Conservation (phyloP, 2,797 vertebrate genomes). For the Pampus argenteus region DNA sequence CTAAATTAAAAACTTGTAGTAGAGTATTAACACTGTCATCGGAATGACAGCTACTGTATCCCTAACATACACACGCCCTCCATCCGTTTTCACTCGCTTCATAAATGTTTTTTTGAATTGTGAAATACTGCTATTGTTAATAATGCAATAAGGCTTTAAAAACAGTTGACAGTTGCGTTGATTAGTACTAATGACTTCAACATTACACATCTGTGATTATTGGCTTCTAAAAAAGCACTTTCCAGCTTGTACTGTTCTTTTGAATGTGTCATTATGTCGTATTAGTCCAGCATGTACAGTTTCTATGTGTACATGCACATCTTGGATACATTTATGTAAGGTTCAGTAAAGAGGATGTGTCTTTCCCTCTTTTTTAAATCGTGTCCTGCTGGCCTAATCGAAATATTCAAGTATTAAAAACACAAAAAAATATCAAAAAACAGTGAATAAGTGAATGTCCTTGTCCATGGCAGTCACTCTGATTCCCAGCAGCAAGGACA, state of each 20-base stretch:
- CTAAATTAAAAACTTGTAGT: conserved; percentile 55
- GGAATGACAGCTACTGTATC: conserved; percentile 9
- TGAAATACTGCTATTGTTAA: conserved; percentile 30
- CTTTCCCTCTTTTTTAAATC: conserved; percentile 21
- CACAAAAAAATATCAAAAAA: too few relatives aligned
- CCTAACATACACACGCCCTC: not conserved
- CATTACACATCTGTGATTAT: conserved; percentile 1
- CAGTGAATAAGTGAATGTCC: conserved; percentile 47
- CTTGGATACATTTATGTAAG: not conserved
- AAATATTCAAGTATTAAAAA: too few relatives aligned
- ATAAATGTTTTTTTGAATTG: conserved; percentile 23
- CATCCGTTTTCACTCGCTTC: conserved; percentile 20
- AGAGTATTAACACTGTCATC: conserved; percentile 49
- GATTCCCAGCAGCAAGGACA: conserved; percentile 51
- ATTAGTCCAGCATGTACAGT: not conserved
- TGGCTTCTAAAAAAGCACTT: conserved; percentile 6
- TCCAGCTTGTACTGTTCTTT: not conserved
- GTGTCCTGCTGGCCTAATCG: not conserved
- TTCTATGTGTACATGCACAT: not conserved
- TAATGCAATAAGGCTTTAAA: conserved; percentile 4
- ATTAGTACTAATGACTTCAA: conserved; percentile 8
- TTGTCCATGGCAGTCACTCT: conserved; percentile 45
- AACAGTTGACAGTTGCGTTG: not conserved
- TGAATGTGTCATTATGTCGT: conserved; percentile 3
- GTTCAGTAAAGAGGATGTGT: not conserved